Conservation (phyloP, 2,113 vertebrate species). For the Macquaria ambigua region DNA sequence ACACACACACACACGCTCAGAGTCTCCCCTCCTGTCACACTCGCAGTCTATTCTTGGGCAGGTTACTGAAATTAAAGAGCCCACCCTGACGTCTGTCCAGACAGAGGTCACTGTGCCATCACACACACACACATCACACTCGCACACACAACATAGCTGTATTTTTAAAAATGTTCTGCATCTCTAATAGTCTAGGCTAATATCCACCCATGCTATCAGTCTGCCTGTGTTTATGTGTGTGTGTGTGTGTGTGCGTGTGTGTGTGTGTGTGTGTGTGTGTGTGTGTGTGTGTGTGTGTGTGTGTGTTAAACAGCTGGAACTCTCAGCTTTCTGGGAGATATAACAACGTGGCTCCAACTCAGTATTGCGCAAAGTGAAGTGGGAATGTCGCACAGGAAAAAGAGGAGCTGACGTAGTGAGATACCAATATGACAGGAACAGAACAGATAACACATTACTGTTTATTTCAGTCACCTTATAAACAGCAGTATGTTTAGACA, state of each 20-base stretch:
- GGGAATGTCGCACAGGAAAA: constrained; percentile 2
- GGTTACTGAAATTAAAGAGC: constrained; percentile 85
- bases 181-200: neutral
- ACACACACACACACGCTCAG: constrained; percentile 17
- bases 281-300: too few relatives aligned
- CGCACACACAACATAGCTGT: neutral
- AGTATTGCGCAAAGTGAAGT: constrained; percentile 50
- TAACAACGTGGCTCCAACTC: constrained; percentile 34
- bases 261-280: neutral
- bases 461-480: constrained; percentile 11
- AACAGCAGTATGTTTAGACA: constrained; percentile 14
- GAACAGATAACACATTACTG: neutral
- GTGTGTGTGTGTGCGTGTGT: neutral
- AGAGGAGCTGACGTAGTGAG: neutral
- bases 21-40: constrained; percentile 56
- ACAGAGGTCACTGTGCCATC: constrained; percentile 68
- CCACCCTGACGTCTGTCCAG: constrained; percentile 54
- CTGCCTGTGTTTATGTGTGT: too few relatives aligned
- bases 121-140: neutral
- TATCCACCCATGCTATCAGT: too few relatives aligned
- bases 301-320: constrained; percentile 54
- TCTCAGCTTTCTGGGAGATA: constrained; percentile 37
- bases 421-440: neutral
- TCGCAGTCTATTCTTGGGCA: constrained; percentile 74
- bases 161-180: neutral